phyloP scores from a whole-genome alignment of 2,888 invertebrate species.

The Lycaena phlaeas region DNA sequence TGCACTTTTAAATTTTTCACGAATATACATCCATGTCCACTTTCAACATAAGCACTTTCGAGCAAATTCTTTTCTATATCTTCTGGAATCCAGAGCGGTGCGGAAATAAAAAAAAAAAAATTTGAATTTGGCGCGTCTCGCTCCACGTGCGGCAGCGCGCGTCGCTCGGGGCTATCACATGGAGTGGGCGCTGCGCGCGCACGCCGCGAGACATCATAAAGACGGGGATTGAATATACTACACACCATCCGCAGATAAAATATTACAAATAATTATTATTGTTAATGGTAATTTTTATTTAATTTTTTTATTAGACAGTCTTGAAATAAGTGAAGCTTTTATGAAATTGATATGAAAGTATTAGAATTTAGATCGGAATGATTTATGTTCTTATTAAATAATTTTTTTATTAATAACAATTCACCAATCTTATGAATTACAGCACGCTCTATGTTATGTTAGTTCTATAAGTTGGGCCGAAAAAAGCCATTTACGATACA shows the following conservation, averaged over 20 bases:
- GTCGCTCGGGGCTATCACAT: slow-evolving; percentile 70
- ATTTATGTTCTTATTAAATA: too few relatives aligned
- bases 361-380: too few relatives aligned
- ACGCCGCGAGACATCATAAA: slow-evolving; percentile 48
- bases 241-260: slow-evolving; percentile 28
- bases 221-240: slow-evolving; percentile 46
- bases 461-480: too few relatives aligned
- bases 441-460: too few relatives aligned
- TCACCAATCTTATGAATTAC: too few relatives aligned
- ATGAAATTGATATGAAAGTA: too few relatives aligned
- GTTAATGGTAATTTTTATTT: background rate
- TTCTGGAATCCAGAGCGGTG: slow-evolving; percentile 4
- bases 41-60: background rate
- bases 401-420: too few relatives aligned
- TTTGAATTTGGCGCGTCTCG: slow-evolving; percentile 42
- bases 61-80: too few relatives aligned
- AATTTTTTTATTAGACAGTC: too few relatives aligned
- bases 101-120: slow-evolving; percentile 19
- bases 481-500: too few relatives aligned
- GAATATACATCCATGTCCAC: background rate
- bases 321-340: too few relatives aligned
- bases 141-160: slow-evolving; percentile 45
- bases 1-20: background rate
- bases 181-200: slow-evolving; percentile 45
- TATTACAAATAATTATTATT: slow-evolving; percentile 4